These are phyloP conservation scores for Eciton burchellii DNA, from an alignment of 1,140 invertebrate species.

Conservation along the genomic window DNA sequence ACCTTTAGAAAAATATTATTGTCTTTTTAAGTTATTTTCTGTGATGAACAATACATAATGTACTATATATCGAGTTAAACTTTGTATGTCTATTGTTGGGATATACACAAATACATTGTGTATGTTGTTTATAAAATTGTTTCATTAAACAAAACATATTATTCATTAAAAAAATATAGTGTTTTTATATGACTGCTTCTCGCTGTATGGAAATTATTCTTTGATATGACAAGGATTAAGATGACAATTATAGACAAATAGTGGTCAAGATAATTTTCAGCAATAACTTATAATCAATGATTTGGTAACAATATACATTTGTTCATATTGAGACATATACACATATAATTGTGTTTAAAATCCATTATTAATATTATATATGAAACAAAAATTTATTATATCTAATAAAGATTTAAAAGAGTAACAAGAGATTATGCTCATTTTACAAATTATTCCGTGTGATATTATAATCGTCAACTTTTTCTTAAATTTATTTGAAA, in stretches of 20 bases:
- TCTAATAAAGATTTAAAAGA: conserved; percentile 19
- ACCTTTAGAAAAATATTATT: conserved; percentile 16
- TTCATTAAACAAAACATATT: background rate
- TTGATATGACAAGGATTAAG: conserved; percentile 3
- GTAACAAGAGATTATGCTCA: background rate
- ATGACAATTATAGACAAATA: conserved; percentile 17
- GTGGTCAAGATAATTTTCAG: conserved; percentile 20
- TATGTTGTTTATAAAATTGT: conserved; percentile 38
- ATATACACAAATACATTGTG: conserved; percentile 12
- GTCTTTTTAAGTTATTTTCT: conserved; percentile 31
- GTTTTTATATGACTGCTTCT: conserved; percentile 13
- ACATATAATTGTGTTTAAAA: background rate
- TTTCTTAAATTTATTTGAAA: background rate
- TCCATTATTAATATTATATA: background rate
- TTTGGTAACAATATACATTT: conserved; percentile 33
- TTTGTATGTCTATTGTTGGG: background rate
- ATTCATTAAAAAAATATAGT: conserved; percentile 37
- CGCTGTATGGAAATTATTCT: conserved; percentile 6
- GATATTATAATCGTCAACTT: conserved; percentile 8
- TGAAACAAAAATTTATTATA: conserved; percentile 51
- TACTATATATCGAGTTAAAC: background rate
- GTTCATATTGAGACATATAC: conserved; percentile 3
- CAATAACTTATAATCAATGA: conserved; percentile 35
- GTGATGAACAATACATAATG: background rate
- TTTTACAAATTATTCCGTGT: conserved; percentile 18